These are phyloP conservation scores for Elaphurus davidianus DNA, from an alignment of 2,113 vertebrate species.

Conservation along the genomic window DNA sequence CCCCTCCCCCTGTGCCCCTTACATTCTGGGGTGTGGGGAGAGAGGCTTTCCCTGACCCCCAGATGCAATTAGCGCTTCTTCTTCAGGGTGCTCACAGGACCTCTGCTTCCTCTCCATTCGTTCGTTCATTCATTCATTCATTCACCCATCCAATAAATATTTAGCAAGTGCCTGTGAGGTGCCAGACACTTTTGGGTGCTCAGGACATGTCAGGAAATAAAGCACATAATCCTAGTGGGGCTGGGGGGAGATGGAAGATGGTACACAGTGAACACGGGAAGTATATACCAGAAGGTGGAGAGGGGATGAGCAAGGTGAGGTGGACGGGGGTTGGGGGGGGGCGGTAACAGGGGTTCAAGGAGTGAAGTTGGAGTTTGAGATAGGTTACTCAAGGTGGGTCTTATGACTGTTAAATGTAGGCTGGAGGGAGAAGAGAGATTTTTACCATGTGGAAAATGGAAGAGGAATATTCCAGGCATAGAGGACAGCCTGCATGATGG, in stretches of 20 bases:
- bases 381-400: neutral
- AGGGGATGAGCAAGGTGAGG: neutral
- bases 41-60: neutral
- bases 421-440: neutral
- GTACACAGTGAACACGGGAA: neutral
- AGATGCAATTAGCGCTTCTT: neutral
- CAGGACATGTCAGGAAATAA: neutral
- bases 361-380: neutral
- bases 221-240: neutral
- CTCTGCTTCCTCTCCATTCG: too few relatives aligned
- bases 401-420: neutral
- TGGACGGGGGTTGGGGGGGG: rapidly evolving
- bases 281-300: neutral
- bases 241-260: rapidly evolving
- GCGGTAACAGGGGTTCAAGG: neutral
- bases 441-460: neutral
- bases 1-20: neutral
- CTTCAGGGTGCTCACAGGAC: neutral
- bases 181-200: neutral
- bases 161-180: too few relatives aligned
- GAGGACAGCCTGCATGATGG: neutral
- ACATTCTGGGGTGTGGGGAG: neutral
- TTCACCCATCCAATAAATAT: neutral
- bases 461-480: neutral
- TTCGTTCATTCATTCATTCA: neutral